Evolutionary conservation across 2,113 vertebrate genomes (phyloP), one percentile per base, ranked within the genome.

Genomic region (Campylorhamphus procurvoides): DNA sequence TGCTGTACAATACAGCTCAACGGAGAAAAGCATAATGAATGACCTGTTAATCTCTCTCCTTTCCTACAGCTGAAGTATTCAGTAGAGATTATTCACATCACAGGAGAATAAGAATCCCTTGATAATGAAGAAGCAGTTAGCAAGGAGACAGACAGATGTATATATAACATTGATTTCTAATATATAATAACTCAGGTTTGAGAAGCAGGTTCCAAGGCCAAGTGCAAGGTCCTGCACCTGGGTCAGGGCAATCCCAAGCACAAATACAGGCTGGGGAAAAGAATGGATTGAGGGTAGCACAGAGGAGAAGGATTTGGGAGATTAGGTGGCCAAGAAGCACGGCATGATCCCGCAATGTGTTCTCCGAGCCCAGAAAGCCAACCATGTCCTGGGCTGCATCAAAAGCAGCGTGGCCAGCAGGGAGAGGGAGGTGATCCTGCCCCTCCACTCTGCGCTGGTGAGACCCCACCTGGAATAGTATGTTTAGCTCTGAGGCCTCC

Each of bases 311-410:
- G 25, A 49, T 16, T n/a, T 22, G 35, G 25, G 42, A 35, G 9
- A 27, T 27, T 4, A 8, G 27, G 25, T 37, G 42, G 14, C 31
- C 25, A 23, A 58, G 76, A 50, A 49, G 17, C 12, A 58, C 7
- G 6, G 1, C 14, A 12, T 16, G 27, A 37, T 4, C 20, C 1
- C 3, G 11, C 22, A 5, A 8, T 13, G 35, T 2, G 7, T 35
- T 8, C 27, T 37, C 10, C 5, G 35, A 23, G 22, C 25, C 25
- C 59, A 66, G 22, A 42, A 31, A 58, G 35, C 6, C 42, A 50
- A 18, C 40, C 0, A 0, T 44, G 25, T 23, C 17, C 50, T 66
- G 35, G 29, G 11, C 25, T 0, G 1, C 35, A 27, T 10, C 14
- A 5, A 37, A 66, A 44, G 22, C 14, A 58, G 5, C 0, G 0